Base-by-base conservation (phyloP, 2,888 invertebrate genomes). In the Euphydryas editha region DNA sequence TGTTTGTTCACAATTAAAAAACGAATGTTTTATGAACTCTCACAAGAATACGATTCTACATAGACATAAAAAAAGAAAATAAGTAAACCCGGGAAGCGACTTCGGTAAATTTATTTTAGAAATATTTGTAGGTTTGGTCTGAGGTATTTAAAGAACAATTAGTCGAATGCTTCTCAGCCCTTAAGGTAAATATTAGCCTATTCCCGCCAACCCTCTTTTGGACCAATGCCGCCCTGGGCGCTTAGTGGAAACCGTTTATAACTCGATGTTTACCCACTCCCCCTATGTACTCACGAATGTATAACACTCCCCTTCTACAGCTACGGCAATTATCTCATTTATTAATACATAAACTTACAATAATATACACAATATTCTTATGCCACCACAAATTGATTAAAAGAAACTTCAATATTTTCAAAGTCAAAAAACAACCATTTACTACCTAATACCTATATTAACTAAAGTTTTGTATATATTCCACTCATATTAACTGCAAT, bases 141-240 rank as follows among this genome's bases (percentile, higher is more conserved):
- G 84, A 81, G 87, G 86, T 92, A 90, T 92, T 92, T 92, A 92
- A 90, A 91, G 89, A 90, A 87, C 92, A 92, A 92, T 92, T 92
- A 92, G 92, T 88, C 87, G 88, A 85, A 82, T 86, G 88, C 89
- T 86, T 85, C 82, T 83, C 88, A 86, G 85, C 88, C 88, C 88
- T 86, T 78, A 77, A 81, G 85, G 80, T 86, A 90, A 92, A 91
- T 91, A 90, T 91, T 91, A 89, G 90, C 82, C 85, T 84, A 81
- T 92, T 91, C 86, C 91, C 90, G 90, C 91, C 90, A 90, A 89
- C 90, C 90, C 90, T 89, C 86, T 83, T 80, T 84, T 81, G 79
- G 82, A 74, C 82, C 82, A 80, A 81, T 80, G 82, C 86, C 86
- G 89, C 90, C 84, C 80, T 81, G 84, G 83, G 89, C 88, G 81